These are phyloP conservation scores for Calonectris borealis DNA, from an alignment of 2,113 vertebrate genomes.

Conservation along the genomic window DNA sequence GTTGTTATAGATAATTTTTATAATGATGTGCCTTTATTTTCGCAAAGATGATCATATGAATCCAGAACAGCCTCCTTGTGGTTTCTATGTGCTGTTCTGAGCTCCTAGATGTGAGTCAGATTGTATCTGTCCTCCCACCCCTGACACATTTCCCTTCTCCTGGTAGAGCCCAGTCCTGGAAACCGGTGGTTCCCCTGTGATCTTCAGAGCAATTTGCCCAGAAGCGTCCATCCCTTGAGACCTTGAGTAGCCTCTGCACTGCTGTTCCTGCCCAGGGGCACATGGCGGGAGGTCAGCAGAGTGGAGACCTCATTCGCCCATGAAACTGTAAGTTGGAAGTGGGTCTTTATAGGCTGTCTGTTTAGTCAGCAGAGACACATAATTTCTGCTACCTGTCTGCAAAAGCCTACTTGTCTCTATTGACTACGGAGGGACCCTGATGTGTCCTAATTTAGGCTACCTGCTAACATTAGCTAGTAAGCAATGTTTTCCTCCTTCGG, in stretches of 20 bases:
- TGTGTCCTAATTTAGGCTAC: not conserved
- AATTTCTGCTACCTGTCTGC: not conserved
- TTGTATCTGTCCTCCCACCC: not conserved
- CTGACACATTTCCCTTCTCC: rapidly evolving
- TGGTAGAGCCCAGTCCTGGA: not conserved
- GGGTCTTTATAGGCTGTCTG: not conserved
- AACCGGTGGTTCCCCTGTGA: not conserved
- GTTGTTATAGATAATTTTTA: not conserved
- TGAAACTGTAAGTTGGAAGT: not conserved
- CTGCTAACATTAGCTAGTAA: not conserved
- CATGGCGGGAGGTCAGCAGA: not conserved
- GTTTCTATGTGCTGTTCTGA: not conserved
- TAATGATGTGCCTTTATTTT: not conserved
- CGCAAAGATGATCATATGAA: not conserved
- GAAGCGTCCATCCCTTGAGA: not conserved
- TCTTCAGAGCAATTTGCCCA: not conserved
- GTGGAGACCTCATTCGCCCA: rapidly evolving
- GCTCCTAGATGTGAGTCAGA: not conserved
- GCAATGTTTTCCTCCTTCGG: not conserved
- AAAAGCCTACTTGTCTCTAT: not conserved
- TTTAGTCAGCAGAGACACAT: not conserved
- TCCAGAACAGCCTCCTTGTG: not conserved
- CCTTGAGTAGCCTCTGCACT: not conserved
- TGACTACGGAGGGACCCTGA: not conserved
- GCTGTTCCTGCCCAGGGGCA: not conserved